Evolutionary conservation across 2,888 invertebrate genomes (phyloP).

Genomic region (Philonicus albiceps): DNA sequence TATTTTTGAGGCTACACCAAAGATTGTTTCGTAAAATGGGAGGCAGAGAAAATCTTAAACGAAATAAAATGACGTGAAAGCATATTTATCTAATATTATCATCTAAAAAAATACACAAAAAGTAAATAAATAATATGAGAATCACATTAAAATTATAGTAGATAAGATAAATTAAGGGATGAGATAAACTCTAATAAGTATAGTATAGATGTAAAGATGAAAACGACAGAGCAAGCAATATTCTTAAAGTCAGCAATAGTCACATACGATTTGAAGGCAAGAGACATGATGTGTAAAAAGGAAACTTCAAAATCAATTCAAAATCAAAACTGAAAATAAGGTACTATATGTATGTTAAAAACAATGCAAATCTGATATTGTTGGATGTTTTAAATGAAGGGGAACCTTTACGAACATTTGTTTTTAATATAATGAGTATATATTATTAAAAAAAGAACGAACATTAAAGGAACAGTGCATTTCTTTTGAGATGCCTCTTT

Average conservation of each 20-base stretch:
- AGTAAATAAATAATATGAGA: conserved; percentile 31
- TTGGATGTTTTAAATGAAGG: conserved; percentile 36
- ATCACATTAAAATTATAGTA: conserved; percentile 26
- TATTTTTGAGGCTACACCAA: conserved; percentile 54
- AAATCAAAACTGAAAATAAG: conserved; percentile 31
- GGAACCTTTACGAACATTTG: conserved; percentile 36
- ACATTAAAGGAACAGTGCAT: conserved; percentile 48
- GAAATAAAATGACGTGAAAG: conserved; percentile 37
- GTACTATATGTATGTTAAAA: conserved; percentile 39
- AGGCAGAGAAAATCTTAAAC: conserved; percentile 13
- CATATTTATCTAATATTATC: conserved; percentile 40
- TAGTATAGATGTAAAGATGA: conserved; percentile 14
- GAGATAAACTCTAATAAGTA: conserved; percentile 15
- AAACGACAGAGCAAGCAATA: conserved; percentile 38
- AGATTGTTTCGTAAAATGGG: conserved; percentile 46
- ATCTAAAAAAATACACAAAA: not conserved
- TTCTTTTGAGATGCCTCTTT: conserved; percentile 54
- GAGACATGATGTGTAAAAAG: not conserved
- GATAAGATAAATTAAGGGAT: conserved; percentile 25
- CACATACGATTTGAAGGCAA: conserved; percentile 8
- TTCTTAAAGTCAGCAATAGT: conserved; percentile 33
- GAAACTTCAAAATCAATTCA: conserved; percentile 25
- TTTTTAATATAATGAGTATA: conserved; percentile 37
- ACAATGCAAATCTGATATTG: conserved; percentile 38
- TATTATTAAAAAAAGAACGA: conserved; percentile 44